Evolutionary conservation across 92 coral and sea anemone species (phyloP).

Genomic region (Chrysogorgia sp.): DNA sequence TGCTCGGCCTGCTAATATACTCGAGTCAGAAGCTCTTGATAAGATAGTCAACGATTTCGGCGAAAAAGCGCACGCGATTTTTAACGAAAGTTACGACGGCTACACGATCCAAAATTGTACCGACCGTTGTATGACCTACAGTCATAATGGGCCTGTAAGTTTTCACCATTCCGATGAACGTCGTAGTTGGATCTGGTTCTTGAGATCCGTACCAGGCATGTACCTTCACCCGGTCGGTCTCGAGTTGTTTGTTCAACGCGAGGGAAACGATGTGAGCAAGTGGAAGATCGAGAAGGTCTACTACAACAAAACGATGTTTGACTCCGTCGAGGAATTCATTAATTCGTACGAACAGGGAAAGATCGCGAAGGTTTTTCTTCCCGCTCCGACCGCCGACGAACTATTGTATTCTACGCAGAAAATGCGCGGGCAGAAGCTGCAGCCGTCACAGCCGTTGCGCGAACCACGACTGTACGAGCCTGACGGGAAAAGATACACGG

Average conservation of each 20-base stretch:
- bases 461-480: constrained; percentile 84
- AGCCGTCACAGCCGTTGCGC: constrained; percentile 65
- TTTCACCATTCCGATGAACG: too few species aligned
- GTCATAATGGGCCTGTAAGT: too few species aligned
- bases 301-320: constrained; percentile 59
- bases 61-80: not conserved
- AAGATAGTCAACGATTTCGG: constrained; percentile 7
- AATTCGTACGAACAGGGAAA: constrained; percentile 47
- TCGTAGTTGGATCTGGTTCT: not conserved
- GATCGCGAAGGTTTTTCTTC: constrained; percentile 14
- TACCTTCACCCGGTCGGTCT: not conserved
- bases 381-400: constrained; percentile 51
- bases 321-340: constrained; percentile 64
- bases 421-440: constrained; percentile 59
- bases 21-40: constrained; percentile 30
- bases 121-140: too few species aligned
- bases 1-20: constrained; percentile 45
- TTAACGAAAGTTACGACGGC: not conserved
- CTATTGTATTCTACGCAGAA: constrained; percentile 64
- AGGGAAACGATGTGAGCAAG: constrained; percentile 65
- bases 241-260: constrained; percentile 1
- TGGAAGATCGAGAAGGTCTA: constrained; percentile 68
- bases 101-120: too few species aligned
- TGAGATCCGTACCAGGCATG: not conserved
- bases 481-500: constrained; percentile 78